Conservation (phyloP, 2,888 invertebrate genomes). For the Drosophila ustulata region DNA sequence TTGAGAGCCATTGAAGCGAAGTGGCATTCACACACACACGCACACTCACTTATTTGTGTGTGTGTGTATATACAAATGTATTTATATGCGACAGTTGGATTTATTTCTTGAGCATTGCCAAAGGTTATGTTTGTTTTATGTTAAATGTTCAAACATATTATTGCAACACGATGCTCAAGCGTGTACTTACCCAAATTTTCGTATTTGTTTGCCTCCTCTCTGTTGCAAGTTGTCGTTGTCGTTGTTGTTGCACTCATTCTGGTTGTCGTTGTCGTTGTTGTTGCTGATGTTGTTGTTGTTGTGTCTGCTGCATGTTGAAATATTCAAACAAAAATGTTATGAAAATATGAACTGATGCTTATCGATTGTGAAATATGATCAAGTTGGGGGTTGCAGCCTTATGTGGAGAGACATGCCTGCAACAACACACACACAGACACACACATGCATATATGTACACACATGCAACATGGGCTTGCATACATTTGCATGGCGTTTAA, state of each 20-base stretch:
- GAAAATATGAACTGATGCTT: constrained; percentile 84
- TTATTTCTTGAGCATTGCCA: constrained; percentile 49
- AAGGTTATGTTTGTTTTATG: constrained; percentile 84
- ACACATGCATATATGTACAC: constrained; percentile 5
- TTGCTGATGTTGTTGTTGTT: constrained; percentile 37
- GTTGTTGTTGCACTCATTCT: constrained; percentile 4
- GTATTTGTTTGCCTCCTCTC: constrained; percentile 52
- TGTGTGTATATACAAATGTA: background rate
- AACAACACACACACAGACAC: constrained; percentile 22
- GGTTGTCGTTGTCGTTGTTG: constrained; percentile 36
- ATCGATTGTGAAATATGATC: constrained; percentile 83
- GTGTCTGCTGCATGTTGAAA: constrained; percentile 67
- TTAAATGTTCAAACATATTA: constrained; percentile 82
- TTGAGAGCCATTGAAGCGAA: constrained; percentile 74
- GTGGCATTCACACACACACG: constrained; percentile 32
- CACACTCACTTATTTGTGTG: background rate
- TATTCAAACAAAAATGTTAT: constrained; percentile 77
- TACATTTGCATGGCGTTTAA: constrained; percentile 68
- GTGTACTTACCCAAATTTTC: constrained; percentile 69
- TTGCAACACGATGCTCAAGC: constrained; percentile 66
- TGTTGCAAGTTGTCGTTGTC: constrained; percentile 16
- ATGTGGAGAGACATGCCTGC: constrained; percentile 21
- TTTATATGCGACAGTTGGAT: constrained; percentile 32
- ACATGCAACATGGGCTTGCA: constrained; percentile 25
- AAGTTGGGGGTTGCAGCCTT: constrained; percentile 40